Conservation (phyloP, 2,888 invertebrate species). For the Drosophila conformis region DNA sequence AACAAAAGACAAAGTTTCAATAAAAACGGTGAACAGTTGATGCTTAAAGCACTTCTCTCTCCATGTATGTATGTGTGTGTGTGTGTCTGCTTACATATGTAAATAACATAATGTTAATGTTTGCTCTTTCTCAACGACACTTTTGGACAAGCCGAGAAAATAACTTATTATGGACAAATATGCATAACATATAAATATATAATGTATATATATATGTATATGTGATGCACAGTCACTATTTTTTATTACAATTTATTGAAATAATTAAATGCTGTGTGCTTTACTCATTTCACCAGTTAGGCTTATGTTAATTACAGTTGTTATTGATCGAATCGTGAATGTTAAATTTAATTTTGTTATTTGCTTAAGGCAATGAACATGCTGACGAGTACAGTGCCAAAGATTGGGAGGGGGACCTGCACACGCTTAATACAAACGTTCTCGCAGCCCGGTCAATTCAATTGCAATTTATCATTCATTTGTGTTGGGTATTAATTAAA, state of each 20-base stretch:
- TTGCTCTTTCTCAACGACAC: background rate
- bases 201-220: background rate
- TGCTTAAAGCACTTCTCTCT: slow-evolving; percentile 26
- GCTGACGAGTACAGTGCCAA: background rate
- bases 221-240: background rate
- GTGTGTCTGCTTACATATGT: slow-evolving; percentile 11
- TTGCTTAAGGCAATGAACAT: background rate
- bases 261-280: slow-evolving; percentile 13
- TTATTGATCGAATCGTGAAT: background rate
- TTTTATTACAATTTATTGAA: slow-evolving; percentile 23
- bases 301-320: background rate
- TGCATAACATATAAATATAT: background rate
- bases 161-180: background rate
- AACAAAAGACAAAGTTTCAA: slow-evolving; percentile 60
- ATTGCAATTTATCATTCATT: slow-evolving; percentile 21
- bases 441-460: slow-evolving; percentile 16
- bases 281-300: background rate
- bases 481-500: slow-evolving; percentile 26
- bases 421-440: background rate
- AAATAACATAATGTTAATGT: slow-evolving; percentile 19
- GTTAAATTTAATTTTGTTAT: background rate
- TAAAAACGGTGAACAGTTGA: slow-evolving; percentile 49
- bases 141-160: background rate
- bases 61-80: background rate
- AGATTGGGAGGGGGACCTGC: background rate